Conservation (phyloP, 2,113 vertebrate genomes). For the Petrocephalus zakoni region DNA sequence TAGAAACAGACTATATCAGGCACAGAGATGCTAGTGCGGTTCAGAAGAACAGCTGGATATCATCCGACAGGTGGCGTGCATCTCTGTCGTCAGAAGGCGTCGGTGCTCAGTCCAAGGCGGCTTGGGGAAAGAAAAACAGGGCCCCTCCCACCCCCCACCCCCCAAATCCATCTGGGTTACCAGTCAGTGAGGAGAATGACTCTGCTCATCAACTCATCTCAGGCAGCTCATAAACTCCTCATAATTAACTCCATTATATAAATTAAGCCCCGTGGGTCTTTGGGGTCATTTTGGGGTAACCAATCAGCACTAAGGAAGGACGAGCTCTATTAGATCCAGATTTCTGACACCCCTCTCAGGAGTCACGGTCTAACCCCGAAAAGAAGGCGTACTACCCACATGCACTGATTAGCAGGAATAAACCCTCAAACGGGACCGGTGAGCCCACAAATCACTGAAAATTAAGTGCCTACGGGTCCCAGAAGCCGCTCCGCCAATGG, state of each 20-base stretch:
- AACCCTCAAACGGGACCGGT: not conserved
- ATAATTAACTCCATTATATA: not conserved
- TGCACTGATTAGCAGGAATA: not conserved
- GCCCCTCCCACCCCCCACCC: not conserved
- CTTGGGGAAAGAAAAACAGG: not conserved
- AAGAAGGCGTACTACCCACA: not conserved
- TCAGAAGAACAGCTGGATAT: not conserved
- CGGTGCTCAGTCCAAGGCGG: not conserved
- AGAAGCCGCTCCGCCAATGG: not conserved
- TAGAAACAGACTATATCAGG: not conserved
- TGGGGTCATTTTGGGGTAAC: not conserved
- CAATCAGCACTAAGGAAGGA: not conserved
- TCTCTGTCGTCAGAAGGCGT: not conserved
- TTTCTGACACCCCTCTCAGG: not conserved
- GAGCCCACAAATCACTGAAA: not conserved
- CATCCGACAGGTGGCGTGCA: not conserved
- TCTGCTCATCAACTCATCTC: not conserved
- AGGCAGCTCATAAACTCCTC: not conserved
- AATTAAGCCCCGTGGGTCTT: not conserved
- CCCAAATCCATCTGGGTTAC: not conserved
- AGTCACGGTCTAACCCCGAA: not conserved
- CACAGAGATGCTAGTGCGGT: not conserved
- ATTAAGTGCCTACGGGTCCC: not conserved
- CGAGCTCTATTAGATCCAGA: not conserved
- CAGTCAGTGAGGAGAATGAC: not conserved